A percentile compares a stretch with the other conserved stretches of the same genome.
Evolutionary conservation across 2,113 vertebrate species (phyloP).

Genomic region (Poeciliopsis turrubarensis): DNA sequence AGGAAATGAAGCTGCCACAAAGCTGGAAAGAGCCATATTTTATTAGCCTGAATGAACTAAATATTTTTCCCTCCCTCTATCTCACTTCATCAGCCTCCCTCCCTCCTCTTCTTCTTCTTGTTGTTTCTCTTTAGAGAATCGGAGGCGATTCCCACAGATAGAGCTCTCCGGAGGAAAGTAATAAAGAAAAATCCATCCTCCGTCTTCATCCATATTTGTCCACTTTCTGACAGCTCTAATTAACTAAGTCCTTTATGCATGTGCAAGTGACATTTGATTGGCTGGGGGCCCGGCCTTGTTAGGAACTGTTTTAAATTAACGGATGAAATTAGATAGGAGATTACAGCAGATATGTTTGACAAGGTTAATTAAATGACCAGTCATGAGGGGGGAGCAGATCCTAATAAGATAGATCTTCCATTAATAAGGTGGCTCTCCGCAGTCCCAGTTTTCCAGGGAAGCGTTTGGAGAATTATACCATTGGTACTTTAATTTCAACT

Average conservation of each 20-base stretch:
- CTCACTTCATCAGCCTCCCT: conserved; percentile 21
- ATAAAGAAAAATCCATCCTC: conserved; percentile 56
- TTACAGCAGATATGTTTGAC: conserved; percentile 65
- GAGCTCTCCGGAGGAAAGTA: conserved; percentile 56
- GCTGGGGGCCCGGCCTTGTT: conserved; percentile 72
- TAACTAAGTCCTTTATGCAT: conserved; percentile 65
- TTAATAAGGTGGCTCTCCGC: neutral
- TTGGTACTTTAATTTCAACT: neutral
- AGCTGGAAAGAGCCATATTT: conserved; percentile 55
- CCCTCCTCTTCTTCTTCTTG: neutral
- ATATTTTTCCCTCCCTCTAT: conserved; percentile 33
- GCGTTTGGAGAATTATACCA: neutral
- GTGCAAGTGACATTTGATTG: conserved; percentile 72
- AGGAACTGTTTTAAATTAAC: conserved; percentile 74
- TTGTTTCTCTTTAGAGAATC: conserved; percentile 8
- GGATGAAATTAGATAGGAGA: conserved; percentile 73
- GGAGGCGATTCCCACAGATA: conserved; percentile 54
- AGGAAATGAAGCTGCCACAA: conserved; percentile 75
- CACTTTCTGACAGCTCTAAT: conserved; percentile 73
- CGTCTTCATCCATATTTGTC: conserved; percentile 59
- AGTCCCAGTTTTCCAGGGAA: conserved; percentile 4
- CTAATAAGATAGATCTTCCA: conserved; percentile 25
- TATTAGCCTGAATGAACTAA: conserved; percentile 50
- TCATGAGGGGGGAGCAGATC: conserved; percentile 54
- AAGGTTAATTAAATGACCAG: conserved; percentile 78